Base-by-base conservation (phyloP, 37 sponge, comb jelly and placozoan species). In the Ianthella basta region DNA sequence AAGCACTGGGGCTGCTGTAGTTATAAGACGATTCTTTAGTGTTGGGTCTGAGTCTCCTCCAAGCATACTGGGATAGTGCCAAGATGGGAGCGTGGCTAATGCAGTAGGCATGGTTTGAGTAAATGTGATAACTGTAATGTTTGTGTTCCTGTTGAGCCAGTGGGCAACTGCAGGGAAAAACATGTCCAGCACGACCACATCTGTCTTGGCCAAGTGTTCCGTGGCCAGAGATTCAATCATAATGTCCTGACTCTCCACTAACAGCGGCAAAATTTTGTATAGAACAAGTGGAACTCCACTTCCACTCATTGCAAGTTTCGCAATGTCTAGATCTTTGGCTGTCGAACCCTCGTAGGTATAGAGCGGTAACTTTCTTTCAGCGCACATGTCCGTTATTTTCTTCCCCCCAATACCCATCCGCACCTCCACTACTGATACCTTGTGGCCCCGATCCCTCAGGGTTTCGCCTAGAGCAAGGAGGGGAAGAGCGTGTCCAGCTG, bases 401-500 rank as follows among this genome's bases (percentile, higher is more conserved):
- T 44, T 44, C 50, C 8, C 6, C 3, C 50, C 50, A 44, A 3
- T 44, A 44, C 50, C 8, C 34, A 6, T 30, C 27, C 34, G 12
- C 1, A 32, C 70, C 34, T 30, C 35, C 70, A 69, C 18, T 30
- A 91, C 14, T 3, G 91, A 85, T 0, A 87, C 88, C 16, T 84
- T 87, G 88, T 91, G 91, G 12, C 88, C 88, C n/a, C 88, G 53
- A 0, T 39, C 32, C 61, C 84, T 73, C 60, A 91, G 68, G 56
- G 87, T 85, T 30, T 91, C 88, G 41, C 81, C 91, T 21, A 91
- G 75, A 35, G 65, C 37, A 0, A 87, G 67, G 19, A 72, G 15
- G 0, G 82, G 80, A 32, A 23, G 35, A 0, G 69, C 19, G 36
- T 91, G 91, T 14, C 91, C 88, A 0, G 75, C 13, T 12, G 38